These are phyloP conservation scores for Ptiloglossa arizonensis DNA, from an alignment of 1,140 invertebrate genomes.

Conservation along the genomic window DNA sequence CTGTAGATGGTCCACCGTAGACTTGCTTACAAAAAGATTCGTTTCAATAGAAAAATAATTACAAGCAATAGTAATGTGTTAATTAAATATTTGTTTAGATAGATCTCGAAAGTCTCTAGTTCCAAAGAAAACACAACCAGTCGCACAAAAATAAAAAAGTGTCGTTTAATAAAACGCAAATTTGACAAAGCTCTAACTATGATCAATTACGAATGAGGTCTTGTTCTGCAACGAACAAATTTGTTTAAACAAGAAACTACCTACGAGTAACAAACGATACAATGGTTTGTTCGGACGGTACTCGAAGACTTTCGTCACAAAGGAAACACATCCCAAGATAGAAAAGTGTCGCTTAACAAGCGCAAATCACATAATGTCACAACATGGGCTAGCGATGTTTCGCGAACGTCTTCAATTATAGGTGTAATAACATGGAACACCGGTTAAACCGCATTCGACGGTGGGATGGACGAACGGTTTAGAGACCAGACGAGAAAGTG, in stretches of 20 bases:
- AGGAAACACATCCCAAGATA: not conserved
- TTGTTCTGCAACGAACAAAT: no score
- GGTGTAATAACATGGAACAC: conserved; percentile 9
- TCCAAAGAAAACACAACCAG: not conserved
- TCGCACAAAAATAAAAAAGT: no score
- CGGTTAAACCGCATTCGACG: not conserved
- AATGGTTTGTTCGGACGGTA: no score
- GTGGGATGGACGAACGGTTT: conserved; percentile 1
- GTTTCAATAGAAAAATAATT: no score
- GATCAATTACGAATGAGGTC: no score
- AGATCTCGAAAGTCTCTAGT: not conserved
- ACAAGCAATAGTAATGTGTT: no score
- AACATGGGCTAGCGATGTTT: not conserved
- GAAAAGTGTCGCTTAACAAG: not conserved
- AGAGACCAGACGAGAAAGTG: not conserved
- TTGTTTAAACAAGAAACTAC: no score
- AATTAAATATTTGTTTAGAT: no score
- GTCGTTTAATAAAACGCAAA: not conserved
- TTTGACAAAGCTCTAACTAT: no score
- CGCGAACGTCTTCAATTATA: conserved; percentile 11
- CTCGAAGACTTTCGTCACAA: not conserved
- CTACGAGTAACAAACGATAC: no score
- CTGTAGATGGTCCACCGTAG: no score
- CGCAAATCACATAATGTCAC: not conserved
- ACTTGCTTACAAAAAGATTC: no score